Percentiles rank a stretch among this genome's conserved stretches.
Evolutionary conservation across 2,888 invertebrate species (phyloP).

Genomic region (Drosophila neutralis): DNA sequence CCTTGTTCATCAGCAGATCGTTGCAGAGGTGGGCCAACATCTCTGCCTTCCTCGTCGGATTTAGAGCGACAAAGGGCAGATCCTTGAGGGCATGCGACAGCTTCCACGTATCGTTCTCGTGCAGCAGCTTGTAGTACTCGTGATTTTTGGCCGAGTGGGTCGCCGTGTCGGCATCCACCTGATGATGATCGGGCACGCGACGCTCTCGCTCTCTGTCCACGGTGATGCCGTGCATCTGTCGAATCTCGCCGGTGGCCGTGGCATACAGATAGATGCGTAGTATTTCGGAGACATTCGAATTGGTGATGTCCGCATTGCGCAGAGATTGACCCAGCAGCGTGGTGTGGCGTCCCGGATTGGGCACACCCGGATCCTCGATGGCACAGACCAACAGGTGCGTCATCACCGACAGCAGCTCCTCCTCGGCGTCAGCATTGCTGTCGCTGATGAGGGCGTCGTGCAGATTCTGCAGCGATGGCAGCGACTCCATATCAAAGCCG

Average conservation of each 20-base stretch:
- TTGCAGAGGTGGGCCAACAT: slow-evolving; percentile 97
- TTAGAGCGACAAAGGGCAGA: slow-evolving; percentile 94
- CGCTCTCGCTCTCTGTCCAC: slow-evolving; percentile 93
- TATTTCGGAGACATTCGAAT: slow-evolving; percentile 95
- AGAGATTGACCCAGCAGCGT: slow-evolving; percentile 96
- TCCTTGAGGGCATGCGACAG: slow-evolving; percentile 92
- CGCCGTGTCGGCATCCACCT: slow-evolving; percentile 88
- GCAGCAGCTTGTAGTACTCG: slow-evolving; percentile 91
- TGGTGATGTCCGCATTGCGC: slow-evolving; percentile 94
- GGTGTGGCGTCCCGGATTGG: slow-evolving; percentile 94
- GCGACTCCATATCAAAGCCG: slow-evolving; percentile 95
- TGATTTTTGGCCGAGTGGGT: slow-evolving; percentile 91
- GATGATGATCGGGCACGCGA: slow-evolving; percentile 93
- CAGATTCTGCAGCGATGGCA: slow-evolving; percentile 94
- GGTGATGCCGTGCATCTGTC: slow-evolving; percentile 91
- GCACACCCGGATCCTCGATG: slow-evolving; percentile 96
- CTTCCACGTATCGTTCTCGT: slow-evolving; percentile 91
- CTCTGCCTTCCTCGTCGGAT: slow-evolving; percentile 93
- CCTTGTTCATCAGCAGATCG: slow-evolving; percentile 96
- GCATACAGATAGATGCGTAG: slow-evolving; percentile 96
- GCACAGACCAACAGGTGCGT: slow-evolving; percentile 96
- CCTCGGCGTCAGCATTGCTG: slow-evolving; percentile 91
- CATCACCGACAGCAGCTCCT: slow-evolving; percentile 94
- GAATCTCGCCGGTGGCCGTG: slow-evolving; percentile 94
- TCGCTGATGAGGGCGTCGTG: slow-evolving; percentile 92